Conservation (phyloP, 2,797 vertebrate species). For the Eutrigla gurnardus region DNA sequence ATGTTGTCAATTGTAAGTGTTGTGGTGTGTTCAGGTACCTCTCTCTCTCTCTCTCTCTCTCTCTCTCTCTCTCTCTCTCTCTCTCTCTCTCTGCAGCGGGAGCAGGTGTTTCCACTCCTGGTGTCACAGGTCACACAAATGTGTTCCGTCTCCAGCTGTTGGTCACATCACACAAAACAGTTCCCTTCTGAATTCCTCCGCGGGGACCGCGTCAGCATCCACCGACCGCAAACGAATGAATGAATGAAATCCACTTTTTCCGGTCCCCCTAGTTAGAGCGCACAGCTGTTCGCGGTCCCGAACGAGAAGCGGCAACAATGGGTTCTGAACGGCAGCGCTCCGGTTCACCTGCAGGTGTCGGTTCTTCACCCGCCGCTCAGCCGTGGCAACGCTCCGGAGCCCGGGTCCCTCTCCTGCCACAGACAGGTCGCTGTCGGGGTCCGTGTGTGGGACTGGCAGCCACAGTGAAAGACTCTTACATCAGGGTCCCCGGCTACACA, state of each 20-base stretch:
- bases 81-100: slow-evolving; percentile 22
- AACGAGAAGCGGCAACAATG: neutral
- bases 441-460: neutral
- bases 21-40: slow-evolving; percentile 51
- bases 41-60: too few species aligned
- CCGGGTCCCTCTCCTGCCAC: neutral
- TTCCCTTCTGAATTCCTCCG: slow-evolving; percentile 5
- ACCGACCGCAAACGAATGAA: neutral
- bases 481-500: neutral
- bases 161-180: slow-evolving; percentile 34
- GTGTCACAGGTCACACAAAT: slow-evolving; percentile 49
- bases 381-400: neutral
- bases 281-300: neutral
- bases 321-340: neutral
- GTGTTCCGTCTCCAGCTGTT: slow-evolving; percentile 52
- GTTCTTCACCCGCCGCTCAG: slow-evolving; percentile 11
- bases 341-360: slow-evolving; percentile 25
- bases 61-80: slow-evolving; percentile 22
- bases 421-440: neutral
- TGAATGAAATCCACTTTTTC: slow-evolving; percentile 26
- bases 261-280: neutral
- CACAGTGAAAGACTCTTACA: slow-evolving; percentile 1
- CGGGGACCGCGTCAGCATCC: slow-evolving; percentile 18
- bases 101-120: slow-evolving; percentile 39
- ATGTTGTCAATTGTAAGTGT: too few species aligned